Percentiles rank a stretch among this genome's conserved stretches.
These are phyloP conservation scores for Nemoura dubitans DNA, from an alignment of 2,888 invertebrate genomes.

Conservation along the genomic window DNA sequence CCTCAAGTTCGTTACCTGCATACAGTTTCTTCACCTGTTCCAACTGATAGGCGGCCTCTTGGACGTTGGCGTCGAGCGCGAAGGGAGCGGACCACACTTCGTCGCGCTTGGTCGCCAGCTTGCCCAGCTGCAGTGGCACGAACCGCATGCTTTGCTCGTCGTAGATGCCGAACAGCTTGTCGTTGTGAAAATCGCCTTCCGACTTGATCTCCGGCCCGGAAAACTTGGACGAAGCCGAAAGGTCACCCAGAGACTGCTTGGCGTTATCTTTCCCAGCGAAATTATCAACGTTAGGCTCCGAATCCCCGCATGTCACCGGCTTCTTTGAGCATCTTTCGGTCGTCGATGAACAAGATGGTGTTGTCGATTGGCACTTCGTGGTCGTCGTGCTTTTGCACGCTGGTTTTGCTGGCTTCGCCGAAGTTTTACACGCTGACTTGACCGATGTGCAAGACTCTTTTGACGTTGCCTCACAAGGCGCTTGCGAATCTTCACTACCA, in stretches of 20 bases:
- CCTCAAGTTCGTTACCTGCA: neutral
- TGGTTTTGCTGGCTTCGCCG: neutral
- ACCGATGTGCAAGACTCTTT: no score
- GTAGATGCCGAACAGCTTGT: conserved; percentile 9
- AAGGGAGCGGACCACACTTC: neutral
- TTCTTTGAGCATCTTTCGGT: neutral
- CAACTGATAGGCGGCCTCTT: neutral
- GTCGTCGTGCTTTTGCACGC: neutral
- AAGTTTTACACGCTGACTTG: no score
- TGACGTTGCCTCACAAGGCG: no score
- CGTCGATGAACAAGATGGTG: neutral
- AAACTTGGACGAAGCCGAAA: neutral
- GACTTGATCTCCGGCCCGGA: neutral
- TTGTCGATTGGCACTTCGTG: neutral
- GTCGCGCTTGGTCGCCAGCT: neutral
- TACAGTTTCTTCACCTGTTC: neutral
- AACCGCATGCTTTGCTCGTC: neutral
- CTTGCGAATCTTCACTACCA: no score
- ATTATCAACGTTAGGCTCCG: neutral
- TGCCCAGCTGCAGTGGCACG: conserved; percentile 15
- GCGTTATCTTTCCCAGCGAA: neutral
- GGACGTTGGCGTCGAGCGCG: neutral
- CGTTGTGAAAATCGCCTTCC: neutral
- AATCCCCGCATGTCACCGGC: neutral
- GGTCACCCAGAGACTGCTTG: neutral